phyloP scores from a whole-genome alignment of 2,113 vertebrate species.

The Xenopus laevis region DNA sequence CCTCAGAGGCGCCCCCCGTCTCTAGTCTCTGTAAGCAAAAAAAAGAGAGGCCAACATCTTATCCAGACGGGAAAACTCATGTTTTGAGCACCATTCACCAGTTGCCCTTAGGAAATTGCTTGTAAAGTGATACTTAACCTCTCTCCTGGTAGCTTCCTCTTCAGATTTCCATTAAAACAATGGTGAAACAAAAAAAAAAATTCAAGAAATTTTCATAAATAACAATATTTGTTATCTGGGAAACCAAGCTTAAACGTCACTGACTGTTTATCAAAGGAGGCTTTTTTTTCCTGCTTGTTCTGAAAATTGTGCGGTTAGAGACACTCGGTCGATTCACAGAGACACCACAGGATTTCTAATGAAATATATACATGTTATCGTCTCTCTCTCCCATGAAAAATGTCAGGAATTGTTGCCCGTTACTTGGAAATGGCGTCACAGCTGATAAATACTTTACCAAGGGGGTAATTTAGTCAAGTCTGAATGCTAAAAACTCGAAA shows the following conservation, averaged over 20 bases:
- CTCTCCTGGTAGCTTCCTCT: conserved; percentile 30
- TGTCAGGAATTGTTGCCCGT: too few species aligned
- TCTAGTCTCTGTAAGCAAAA: conserved; percentile 15
- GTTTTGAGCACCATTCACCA: conserved; percentile 14
- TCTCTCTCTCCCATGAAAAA: too few species aligned
- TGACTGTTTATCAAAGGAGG: conserved; percentile 17
- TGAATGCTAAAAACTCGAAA: too few species aligned
- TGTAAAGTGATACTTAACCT: conserved; percentile 44
- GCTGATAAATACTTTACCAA: too few species aligned
- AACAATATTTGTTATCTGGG: conserved; percentile 37
- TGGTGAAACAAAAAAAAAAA: conserved; percentile 14
- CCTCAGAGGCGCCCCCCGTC: conserved; percentile 31
- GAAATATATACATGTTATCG: conserved; percentile 1
- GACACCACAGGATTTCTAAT: neutral
- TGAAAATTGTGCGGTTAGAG: conserved; percentile 17
- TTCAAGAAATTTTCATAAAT: conserved; percentile 17
- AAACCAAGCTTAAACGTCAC: neutral
- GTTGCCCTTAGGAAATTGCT: conserved; percentile 43
- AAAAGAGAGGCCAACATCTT: conserved; percentile 19
- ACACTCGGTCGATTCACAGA: neutral
- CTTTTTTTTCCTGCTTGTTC: conserved; percentile 17
- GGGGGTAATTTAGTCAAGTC: too few species aligned
- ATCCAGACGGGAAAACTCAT: conserved; percentile 34
- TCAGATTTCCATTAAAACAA: conserved; percentile 39
- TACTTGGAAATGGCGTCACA: too few species aligned